Conservation (phyloP, 30 jellyfish, hydroid and myxozoan genomes). For the Pelagia noctiluca region DNA sequence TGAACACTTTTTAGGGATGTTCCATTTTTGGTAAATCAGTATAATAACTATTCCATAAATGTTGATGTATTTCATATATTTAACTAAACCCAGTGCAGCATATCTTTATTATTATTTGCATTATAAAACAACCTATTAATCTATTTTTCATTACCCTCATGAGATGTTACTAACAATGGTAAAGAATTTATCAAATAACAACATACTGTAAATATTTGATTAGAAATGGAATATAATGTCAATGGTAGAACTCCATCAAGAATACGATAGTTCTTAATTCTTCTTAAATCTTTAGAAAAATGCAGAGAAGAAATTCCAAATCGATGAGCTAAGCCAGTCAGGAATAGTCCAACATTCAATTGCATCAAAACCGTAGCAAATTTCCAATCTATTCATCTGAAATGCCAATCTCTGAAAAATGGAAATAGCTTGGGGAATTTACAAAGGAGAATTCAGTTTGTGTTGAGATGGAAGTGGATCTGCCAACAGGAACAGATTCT, state of each 20-base stretch:
- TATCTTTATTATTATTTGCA: no score
- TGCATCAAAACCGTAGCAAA: not conserved
- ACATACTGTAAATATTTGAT: conserved; percentile 22
- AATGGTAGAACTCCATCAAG: no score
- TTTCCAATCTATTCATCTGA: not conserved
- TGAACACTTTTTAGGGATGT: no score
- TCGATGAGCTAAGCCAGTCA: not conserved
- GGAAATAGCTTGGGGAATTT: not conserved
- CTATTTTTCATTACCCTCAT: not conserved
- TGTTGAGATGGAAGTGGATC: conserved; percentile 6
- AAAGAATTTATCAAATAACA: conserved; percentile 6
- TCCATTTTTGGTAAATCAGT: no score
- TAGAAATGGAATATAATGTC: conserved; percentile 25
- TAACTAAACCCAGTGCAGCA: no score
- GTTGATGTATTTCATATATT: no score
- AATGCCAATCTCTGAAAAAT: not conserved
- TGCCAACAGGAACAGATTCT: no score
- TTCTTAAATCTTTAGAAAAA: no score
- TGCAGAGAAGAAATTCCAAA: no score
- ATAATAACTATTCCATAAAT: no score
- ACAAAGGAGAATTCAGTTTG: conserved; percentile 12
- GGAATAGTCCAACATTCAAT: conserved; percentile 3
- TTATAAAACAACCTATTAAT: no score
- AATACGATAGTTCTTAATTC: no score
- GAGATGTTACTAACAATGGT: conserved; percentile 4